A percentile compares a stretch with the other conserved stretches of the same genome.
These are phyloP conservation scores for Protonibea diacanthus DNA, from an alignment of 2,797 vertebrate species.

Conservation along the genomic window DNA sequence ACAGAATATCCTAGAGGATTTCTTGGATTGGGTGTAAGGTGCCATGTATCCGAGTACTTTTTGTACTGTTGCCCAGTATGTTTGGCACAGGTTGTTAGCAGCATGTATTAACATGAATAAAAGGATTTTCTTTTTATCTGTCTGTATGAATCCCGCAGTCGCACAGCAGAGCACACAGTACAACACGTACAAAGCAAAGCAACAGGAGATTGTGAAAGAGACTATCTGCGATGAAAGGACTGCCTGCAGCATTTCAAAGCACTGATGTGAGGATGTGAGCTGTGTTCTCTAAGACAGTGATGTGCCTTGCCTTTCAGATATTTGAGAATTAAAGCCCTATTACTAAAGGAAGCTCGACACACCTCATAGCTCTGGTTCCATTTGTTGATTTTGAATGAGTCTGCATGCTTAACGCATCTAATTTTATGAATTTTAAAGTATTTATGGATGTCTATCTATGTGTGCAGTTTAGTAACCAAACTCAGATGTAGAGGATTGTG, in stretches of 20 bases:
- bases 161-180: slow-evolving; percentile 28
- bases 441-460: not conserved
- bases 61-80: not conserved
- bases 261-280: slow-evolving; percentile 30
- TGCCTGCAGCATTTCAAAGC: slow-evolving; percentile 65
- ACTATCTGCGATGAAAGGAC: slow-evolving; percentile 54
- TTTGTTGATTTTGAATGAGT: slow-evolving; percentile 59
- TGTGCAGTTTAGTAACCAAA: not conserved
- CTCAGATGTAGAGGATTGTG: not conserved
- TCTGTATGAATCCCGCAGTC: slow-evolving; percentile 23
- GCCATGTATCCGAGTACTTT: not conserved
- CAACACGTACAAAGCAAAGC: slow-evolving; percentile 50
- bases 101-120: not conserved
- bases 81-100: slow-evolving; percentile 14
- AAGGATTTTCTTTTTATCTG: slow-evolving; percentile 31
- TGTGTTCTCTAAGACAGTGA: slow-evolving; percentile 39
- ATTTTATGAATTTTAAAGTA: slow-evolving; percentile 14
- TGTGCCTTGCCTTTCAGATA: slow-evolving; percentile 42
- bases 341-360: slow-evolving; percentile 27
- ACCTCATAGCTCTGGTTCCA: slow-evolving; percentile 25
- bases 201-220: slow-evolving; percentile 72
- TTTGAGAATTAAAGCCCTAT: slow-evolving; percentile 44
- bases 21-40: not conserved
- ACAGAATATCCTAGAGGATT: slow-evolving; percentile 5
- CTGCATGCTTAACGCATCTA: not conserved